Evolutionary conservation across 2,797 vertebrate genomes (phyloP).

Genomic region (Cyprinella venusta): DNA sequence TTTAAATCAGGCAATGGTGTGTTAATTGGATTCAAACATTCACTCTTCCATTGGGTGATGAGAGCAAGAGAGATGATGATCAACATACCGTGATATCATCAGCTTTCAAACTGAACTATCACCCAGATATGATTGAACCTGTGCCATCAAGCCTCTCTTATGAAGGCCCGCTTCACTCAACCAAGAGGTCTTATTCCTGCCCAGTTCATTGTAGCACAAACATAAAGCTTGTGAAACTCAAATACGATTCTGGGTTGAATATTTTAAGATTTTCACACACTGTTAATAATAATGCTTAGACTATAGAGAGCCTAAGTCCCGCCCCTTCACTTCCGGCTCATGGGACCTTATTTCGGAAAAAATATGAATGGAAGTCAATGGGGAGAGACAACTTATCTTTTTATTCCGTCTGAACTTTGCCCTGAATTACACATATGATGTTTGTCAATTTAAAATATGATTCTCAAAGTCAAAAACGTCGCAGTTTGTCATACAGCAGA

Average conservation of each 20-base stretch:
- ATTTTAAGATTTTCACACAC: neutral
- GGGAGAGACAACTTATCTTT: too few species aligned
- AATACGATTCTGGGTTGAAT: neutral
- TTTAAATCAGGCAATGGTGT: neutral
- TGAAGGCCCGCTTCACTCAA: neutral
- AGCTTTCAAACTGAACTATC: slow-evolving; percentile 11
- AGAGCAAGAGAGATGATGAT: slow-evolving; percentile 3
- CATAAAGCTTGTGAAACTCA: neutral
- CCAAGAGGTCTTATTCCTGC: neutral
- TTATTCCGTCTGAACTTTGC: too few species aligned
- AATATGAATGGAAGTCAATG: too few species aligned
- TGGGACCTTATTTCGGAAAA: too few species aligned
- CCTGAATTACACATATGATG: too few species aligned
- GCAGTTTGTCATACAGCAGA: too few species aligned
- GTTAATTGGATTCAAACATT: neutral
- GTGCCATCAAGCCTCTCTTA: slow-evolving; percentile 8
- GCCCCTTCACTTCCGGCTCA: too few species aligned
- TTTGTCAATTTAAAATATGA: too few species aligned
- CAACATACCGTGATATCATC: slow-evolving; percentile 33
- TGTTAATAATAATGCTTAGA: neutral
- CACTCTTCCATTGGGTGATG: slow-evolving; percentile 2
- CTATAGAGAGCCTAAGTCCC: too few species aligned
- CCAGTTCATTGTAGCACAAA: neutral
- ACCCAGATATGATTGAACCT: slow-evolving; percentile 28
- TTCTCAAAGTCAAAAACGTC: too few species aligned